Conservation (phyloP, 2,113 vertebrate species). For the Cyphomyrus discorhynchus region DNA sequence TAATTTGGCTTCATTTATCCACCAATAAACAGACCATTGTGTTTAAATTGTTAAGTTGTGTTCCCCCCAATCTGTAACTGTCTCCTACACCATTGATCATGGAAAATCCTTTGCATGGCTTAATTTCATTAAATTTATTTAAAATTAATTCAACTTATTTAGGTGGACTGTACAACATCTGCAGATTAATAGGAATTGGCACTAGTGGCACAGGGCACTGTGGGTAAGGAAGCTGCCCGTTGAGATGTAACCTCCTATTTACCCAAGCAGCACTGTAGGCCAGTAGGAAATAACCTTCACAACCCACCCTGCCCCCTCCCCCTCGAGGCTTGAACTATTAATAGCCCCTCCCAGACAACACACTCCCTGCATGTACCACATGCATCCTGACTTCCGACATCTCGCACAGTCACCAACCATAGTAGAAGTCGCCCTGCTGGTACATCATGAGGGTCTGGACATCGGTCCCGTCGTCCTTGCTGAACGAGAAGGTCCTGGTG, state of each 20-base stretch:
- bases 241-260: not conserved
- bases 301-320: not conserved
- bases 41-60: not conserved
- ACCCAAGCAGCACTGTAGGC: not conserved
- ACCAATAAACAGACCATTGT: not conserved
- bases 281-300: not conserved
- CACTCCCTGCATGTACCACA: not conserved
- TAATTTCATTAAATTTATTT: not conserved
- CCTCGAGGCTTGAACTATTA: not conserved
- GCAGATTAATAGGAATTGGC: not conserved
- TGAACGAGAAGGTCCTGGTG: conserved; percentile 95
- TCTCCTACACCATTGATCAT: not conserved
- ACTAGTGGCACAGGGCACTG: not conserved
- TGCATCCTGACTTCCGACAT: not conserved
- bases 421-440: conserved; percentile 97
- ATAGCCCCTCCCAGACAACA: not conserved
- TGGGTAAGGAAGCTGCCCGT: not conserved
- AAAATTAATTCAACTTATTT: not conserved
- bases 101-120: not conserved
- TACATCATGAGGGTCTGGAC: conserved; percentile 99
- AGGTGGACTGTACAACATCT: not conserved
- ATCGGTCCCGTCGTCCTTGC: conserved; percentile 92
- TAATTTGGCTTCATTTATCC: not conserved
- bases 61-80: not conserved
- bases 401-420: conserved; percentile 62